Conservation (phyloP, 2,888 invertebrate genomes). For the Drosophila borborema region DNA sequence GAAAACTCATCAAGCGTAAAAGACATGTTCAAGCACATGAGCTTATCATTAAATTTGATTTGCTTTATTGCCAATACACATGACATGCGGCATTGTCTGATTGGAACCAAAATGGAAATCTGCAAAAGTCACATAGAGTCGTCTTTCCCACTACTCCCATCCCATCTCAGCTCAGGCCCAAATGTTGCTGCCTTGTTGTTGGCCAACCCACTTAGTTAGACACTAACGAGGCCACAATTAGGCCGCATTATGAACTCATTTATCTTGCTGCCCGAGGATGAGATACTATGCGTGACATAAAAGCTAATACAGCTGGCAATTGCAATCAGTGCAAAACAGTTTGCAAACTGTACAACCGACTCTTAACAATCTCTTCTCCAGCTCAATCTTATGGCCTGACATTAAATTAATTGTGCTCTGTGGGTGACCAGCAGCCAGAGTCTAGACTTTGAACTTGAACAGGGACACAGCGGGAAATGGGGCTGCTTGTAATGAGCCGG, state of each 20-base stretch:
- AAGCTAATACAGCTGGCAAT: conserved; percentile 24
- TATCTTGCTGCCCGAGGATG: conserved; percentile 50
- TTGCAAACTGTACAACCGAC: conserved; percentile 31
- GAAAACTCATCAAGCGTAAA: conserved; percentile 63
- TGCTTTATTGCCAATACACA: conserved; percentile 63
- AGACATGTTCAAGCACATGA: conserved; percentile 68
- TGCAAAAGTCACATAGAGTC: conserved; percentile 48
- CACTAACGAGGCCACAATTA: conserved; percentile 71
- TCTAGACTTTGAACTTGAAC: conserved; percentile 28
- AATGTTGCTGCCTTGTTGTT: conserved; percentile 1
- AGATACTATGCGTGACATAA: conserved; percentile 13
- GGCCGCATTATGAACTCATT: conserved; percentile 69
- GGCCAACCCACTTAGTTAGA: conserved; percentile 49
- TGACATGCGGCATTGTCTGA: conserved; percentile 33
- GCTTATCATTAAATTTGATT: conserved; percentile 79
- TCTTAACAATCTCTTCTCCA: not conserved
- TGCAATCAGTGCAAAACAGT: conserved; percentile 42
- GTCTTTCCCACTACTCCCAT: not conserved
- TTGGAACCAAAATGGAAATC: conserved; percentile 39
- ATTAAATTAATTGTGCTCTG: conserved; percentile 68
- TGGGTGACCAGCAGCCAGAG: conserved; percentile 35
- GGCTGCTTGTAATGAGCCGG: conserved; percentile 59
- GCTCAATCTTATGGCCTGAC: conserved; percentile 17
- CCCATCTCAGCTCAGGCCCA: not conserved
- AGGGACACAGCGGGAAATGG: not conserved